Percentiles rank a stretch among this genome's conserved stretches.
phyloP scores from a whole-genome alignment of 1,140 invertebrate genomes.

The Acyrthosiphon pisum region DNA sequence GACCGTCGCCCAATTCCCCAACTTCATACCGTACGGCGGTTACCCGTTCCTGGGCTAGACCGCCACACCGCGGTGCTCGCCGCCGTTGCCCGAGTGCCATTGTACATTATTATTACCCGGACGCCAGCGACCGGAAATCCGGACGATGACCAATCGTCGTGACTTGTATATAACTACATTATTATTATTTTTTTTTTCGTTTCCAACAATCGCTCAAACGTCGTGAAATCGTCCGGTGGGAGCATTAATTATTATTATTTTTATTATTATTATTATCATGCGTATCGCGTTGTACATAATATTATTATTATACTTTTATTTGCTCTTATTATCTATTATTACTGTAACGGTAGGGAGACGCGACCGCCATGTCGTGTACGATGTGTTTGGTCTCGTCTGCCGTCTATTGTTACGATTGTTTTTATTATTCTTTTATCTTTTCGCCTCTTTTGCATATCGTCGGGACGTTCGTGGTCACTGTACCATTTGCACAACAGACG shows the following conservation, averaged over 20 bases:
- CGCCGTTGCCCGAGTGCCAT: not conserved
- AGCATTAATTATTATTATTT: not conserved
- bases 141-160: not conserved
- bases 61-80: not conserved
- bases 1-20: constrained; percentile 74
- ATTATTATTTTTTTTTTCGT: not conserved
- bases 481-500: constrained; percentile 24
- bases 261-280: not conserved
- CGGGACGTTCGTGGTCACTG: not conserved
- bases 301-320: not conserved
- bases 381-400: not conserved
- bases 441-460: not conserved
- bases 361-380: not conserved
- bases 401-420: not conserved
- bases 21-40: constrained; percentile 64
- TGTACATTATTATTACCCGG: not conserved
- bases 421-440: not conserved
- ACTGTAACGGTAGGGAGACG: not conserved
- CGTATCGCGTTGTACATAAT: constrained; percentile 6
- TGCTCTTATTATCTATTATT: not conserved
- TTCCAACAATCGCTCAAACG: constrained; percentile 27
- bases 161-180: constrained; percentile 38
- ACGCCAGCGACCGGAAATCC: not conserved
- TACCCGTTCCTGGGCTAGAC: constrained; percentile 25
- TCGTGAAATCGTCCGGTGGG: not conserved